Conservation (phyloP, 2,888 invertebrate species). For the Laspeyria flexula region DNA sequence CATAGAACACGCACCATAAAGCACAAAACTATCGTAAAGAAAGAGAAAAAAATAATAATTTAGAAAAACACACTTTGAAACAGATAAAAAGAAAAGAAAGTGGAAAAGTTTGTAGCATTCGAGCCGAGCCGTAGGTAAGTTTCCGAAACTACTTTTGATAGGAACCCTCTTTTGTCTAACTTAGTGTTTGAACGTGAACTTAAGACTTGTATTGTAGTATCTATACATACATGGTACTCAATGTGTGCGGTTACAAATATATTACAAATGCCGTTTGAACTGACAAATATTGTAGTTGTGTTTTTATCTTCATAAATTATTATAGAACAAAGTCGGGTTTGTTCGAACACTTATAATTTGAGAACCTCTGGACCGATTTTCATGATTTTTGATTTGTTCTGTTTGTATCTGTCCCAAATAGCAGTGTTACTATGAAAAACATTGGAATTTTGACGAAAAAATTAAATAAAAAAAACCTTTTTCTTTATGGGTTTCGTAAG, state of each 20-base stretch:
- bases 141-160: constrained; percentile 75
- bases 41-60: constrained; percentile 74
- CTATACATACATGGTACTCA: constrained; percentile 21
- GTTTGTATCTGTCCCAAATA: too few species aligned
- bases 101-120: constrained; percentile 80
- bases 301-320: too few species aligned
- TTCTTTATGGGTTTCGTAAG: too few species aligned
- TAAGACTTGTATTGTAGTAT: constrained; percentile 63
- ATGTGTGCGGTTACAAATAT: constrained; percentile 16
- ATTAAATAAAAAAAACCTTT: too few species aligned
- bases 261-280: neutral
- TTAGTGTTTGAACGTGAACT: constrained; percentile 75
- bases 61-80: constrained; percentile 75
- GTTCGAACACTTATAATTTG: too few species aligned
- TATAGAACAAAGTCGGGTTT: too few species aligned
- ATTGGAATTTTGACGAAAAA: too few species aligned
- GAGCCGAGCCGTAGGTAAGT: constrained; percentile 71
- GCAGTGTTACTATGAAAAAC: too few species aligned
- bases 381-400: too few species aligned
- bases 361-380: too few species aligned
- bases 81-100: constrained; percentile 81
- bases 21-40: constrained; percentile 52
- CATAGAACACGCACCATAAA: constrained; percentile 63
- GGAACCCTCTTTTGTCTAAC: constrained; percentile 80
- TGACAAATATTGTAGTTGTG: neutral